Base-by-base conservation (phyloP, 1,140 invertebrate genomes). In the Drosophila simulans region DNA sequence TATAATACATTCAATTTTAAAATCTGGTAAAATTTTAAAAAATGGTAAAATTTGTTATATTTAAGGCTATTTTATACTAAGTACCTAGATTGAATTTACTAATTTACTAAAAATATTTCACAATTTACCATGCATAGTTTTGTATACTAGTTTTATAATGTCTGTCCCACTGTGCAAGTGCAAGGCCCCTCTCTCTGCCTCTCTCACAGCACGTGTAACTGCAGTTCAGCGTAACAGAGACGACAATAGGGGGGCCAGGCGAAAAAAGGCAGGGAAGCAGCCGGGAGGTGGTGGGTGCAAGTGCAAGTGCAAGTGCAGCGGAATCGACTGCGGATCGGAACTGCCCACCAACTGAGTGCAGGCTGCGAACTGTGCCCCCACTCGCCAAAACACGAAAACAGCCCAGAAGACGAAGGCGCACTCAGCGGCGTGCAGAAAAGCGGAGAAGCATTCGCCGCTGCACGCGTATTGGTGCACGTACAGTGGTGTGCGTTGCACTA, bases 391-490 rank as follows among this genome's bases (percentile, higher is more conserved):
- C 82, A 81, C 48, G 70, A 84, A 86, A 55, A 85, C 82, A 81
- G 43, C 68, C 73, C 80, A 74, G 77, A 69, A 85, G 81, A 86
- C 81, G 82, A 81, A 85, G 81, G 77, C 81, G 72, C 51, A 77
- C 56, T 77, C 59, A 70, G 55, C 81, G 81, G 81, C 81, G 78
- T 81, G 57, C 81, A 85, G 81, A 73, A 85, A 86, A 52, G 42
- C 27, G 42, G 68, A 81, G 81, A 70, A 66, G 58, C 57, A 46
- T 49, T 62, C 63, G 7, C 5, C 56, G 22, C 25, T 25, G 64
- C 58, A 39, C 17, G 27, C 34, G 63, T 48, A 59, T 59, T 63
- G 43, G 35, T 66, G 58, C 64, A 66, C 40, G 10, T 17, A 52
- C 51, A 13, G n/a, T 37, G 31, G 42, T 43, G 42, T 40, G 7